A percentile compares a stretch with the other conserved stretches of the same genome.
Conservation (phyloP, 2,797 vertebrate genomes). For the Distichodus sexfasciatus region DNA sequence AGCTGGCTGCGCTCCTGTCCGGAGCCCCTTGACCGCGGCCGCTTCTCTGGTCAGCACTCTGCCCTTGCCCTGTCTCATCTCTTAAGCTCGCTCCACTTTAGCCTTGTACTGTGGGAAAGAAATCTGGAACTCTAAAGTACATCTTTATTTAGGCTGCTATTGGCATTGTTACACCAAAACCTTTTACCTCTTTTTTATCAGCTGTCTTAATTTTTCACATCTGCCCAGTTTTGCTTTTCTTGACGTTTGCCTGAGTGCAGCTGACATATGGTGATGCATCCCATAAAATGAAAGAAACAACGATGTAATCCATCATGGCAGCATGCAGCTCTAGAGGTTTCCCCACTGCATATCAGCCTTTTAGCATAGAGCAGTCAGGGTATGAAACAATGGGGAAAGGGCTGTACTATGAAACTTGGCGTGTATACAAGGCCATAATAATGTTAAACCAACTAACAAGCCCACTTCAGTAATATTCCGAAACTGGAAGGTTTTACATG, state of each 20-base stretch:
- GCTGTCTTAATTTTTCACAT: not conserved
- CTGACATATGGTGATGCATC: conserved; percentile 6
- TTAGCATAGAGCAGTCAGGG: not conserved
- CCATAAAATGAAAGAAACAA: not conserved
- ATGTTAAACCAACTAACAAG: too few relatives aligned
- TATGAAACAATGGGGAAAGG: too few relatives aligned
- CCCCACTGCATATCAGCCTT: not conserved
- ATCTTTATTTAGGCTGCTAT: not conserved
- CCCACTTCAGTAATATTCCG: too few relatives aligned
- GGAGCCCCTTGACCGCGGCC: conserved; percentile 83
- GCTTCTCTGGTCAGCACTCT: conserved; percentile 82
- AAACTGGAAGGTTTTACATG: too few relatives aligned
- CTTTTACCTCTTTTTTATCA: not conserved
- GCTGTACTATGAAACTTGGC: too few relatives aligned
- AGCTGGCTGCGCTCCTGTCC: conserved; percentile 84
- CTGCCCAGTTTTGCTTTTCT: not conserved
- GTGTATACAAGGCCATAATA: too few relatives aligned
- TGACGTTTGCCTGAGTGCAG: not conserved
- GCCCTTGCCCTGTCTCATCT: conserved; percentile 15
- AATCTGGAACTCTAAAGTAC: not conserved
- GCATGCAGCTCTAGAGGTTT: not conserved
- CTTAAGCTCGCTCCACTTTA: conserved; percentile 21
- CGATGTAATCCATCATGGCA: not conserved
- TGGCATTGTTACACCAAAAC: not conserved
- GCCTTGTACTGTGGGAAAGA: not conserved